Evolutionary conservation across 2,113 vertebrate genomes (phyloP).

Genomic region (Catharus minimus): DNA sequence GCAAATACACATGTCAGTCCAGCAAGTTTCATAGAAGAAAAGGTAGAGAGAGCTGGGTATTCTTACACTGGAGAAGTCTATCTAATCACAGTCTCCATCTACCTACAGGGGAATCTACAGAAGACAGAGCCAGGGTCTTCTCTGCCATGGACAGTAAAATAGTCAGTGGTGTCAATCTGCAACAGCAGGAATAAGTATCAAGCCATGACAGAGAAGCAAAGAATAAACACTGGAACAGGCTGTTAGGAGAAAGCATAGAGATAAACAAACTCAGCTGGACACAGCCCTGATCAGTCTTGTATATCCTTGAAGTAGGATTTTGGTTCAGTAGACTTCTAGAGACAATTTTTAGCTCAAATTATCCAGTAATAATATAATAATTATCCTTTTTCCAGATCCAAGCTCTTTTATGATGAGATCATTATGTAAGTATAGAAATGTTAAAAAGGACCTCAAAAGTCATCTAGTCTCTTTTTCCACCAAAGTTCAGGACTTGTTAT

Average conservation of each 20-base stretch:
- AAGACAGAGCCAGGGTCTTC: not conserved
- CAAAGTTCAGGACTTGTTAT: not conserved
- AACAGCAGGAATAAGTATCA: not conserved
- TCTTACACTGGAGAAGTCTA: not conserved
- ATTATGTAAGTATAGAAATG: not conserved
- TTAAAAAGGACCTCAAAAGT: not conserved
- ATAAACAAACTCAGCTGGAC: not conserved
- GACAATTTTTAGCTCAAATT: not conserved
- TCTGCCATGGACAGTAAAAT: not conserved
- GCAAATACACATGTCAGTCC: not conserved
- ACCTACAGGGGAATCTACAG: not conserved
- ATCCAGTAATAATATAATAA: not conserved
- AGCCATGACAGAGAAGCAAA: not conserved
- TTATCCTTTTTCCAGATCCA: not conserved
- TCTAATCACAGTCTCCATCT: not conserved
- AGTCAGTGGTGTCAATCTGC: not conserved
- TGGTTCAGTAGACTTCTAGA: not conserved
- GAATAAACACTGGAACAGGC: accelerated
- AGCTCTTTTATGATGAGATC: not conserved
- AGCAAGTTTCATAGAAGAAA: not conserved
- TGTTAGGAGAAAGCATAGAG: not conserved
- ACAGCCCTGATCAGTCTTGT: not conserved
- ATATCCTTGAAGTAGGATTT: not conserved
- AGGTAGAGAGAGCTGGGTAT: not conserved
- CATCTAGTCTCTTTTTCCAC: not conserved